phyloP scores from a whole-genome alignment of 2,113 vertebrate species.

The Meles meles region DNA sequence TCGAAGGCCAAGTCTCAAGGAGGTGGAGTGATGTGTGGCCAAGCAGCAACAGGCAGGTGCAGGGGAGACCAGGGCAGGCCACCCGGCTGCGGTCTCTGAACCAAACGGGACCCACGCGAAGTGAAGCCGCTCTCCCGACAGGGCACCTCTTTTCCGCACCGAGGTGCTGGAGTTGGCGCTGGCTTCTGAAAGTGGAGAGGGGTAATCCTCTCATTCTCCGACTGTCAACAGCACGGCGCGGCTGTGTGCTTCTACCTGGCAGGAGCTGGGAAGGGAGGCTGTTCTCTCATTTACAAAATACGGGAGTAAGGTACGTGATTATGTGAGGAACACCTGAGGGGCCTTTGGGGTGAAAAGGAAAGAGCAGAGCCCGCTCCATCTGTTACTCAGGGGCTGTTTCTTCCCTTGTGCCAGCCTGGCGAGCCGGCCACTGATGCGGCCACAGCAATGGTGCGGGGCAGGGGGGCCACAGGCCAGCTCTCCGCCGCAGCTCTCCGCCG shows the following conservation, averaged over 20 bases:
- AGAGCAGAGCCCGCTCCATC: not conserved
- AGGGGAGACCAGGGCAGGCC: not conserved
- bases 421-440: not conserved
- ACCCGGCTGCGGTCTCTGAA: not conserved
- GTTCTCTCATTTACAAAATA: slow-evolving; percentile 24
- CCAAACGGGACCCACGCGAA: not conserved
- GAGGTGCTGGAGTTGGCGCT: not conserved
- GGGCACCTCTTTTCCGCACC: not conserved
- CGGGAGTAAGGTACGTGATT: not conserved
- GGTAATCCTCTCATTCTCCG: not conserved
- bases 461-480: not conserved
- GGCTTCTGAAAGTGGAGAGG: slow-evolving; percentile 21
- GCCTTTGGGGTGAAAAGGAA: not conserved
- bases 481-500: fast-evolving
- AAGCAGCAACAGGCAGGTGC: not conserved
- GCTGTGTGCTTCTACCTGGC: not conserved
- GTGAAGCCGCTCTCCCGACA: fast-evolving
- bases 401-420: not conserved
- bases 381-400: not conserved
- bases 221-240: not conserved
- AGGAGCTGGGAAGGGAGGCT: not conserved
- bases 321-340: not conserved
- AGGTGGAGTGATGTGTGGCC: not conserved
- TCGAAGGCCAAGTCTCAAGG: not conserved
- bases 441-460: fast-evolving